phyloP scores from a whole-genome alignment of 2,888 invertebrate genomes.

The Sturmia bella region DNA sequence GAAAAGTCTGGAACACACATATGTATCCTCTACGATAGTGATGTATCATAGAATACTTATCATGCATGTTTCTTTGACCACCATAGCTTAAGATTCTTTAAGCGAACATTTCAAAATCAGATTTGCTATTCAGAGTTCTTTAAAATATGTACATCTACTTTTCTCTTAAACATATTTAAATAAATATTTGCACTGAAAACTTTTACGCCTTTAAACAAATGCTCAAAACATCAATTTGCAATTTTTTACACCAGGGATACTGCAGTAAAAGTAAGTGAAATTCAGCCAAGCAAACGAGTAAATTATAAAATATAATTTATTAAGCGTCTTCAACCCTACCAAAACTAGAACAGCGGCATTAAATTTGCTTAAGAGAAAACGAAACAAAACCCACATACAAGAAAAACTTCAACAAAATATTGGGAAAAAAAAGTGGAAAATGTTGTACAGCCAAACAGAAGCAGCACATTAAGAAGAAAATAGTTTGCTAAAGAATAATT shows the following conservation, averaged over 20 bases:
- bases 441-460: slow-evolving; percentile 1
- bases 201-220: too few relatives aligned
- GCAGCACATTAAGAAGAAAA: slow-evolving; percentile 20
- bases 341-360: slow-evolving; percentile 15
- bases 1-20: too few relatives aligned
- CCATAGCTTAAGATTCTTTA: too few relatives aligned
- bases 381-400: slow-evolving; percentile 10
- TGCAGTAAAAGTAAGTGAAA: slow-evolving; percentile 21
- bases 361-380: neutral
- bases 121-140: too few relatives aligned
- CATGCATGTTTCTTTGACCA: too few relatives aligned
- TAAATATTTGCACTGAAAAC: too few relatives aligned
- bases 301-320: slow-evolving; percentile 69
- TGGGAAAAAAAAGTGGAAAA: slow-evolving; percentile 8
- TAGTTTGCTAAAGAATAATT: slow-evolving; percentile 56
- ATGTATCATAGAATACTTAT: too few relatives aligned
- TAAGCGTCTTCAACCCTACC: slow-evolving; percentile 51
- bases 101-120: too few relatives aligned
- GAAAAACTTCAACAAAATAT: too few relatives aligned
- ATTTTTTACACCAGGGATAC: slow-evolving; percentile 17
- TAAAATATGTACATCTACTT: too few relatives aligned
- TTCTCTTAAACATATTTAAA: too few relatives aligned
- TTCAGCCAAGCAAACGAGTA: slow-evolving; percentile 10
- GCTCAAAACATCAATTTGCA: slow-evolving; percentile 46
- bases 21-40: too few relatives aligned